phyloP scores from a whole-genome alignment of 2,113 vertebrate genomes.

The Monopterus albus region DNA sequence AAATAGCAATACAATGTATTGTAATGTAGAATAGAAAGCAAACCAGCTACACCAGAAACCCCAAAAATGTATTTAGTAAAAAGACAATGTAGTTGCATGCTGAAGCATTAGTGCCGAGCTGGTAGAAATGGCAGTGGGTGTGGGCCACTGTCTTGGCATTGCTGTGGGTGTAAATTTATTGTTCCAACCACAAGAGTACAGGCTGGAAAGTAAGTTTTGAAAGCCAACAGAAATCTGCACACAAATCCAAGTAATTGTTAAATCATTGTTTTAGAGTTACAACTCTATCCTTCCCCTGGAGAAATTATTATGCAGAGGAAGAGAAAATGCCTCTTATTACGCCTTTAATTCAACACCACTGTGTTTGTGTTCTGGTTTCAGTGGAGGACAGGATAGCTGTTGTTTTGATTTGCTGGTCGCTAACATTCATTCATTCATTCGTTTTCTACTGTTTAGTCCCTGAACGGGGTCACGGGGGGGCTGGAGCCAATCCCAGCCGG shows the following conservation, averaged over 20 bases:
- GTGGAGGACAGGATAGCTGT: slow-evolving; percentile 21
- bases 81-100: too few species aligned
- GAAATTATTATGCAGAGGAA: slow-evolving; percentile 11
- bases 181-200: neutral
- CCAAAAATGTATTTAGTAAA: too few species aligned
- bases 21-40: neutral
- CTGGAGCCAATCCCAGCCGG: too few species aligned
- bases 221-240: slow-evolving; percentile 3
- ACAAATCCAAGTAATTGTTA: slow-evolving; percentile 12
- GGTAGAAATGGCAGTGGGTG: too few species aligned
- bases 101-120: too few species aligned
- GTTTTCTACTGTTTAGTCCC: too few species aligned
- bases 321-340: slow-evolving; percentile 16
- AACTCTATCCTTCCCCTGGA: neutral
- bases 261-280: slow-evolving; percentile 18
- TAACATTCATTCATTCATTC: too few species aligned
- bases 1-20: neutral
- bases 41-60: neutral
- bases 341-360: slow-evolving; percentile 40
- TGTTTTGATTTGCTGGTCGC: slow-evolving; percentile 63
- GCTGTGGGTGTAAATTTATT: slow-evolving; percentile 12
- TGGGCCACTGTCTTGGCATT: neutral
- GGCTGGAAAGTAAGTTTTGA: neutral
- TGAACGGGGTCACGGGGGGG: too few species aligned
- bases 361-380: slow-evolving; percentile 30